A percentile compares a stretch with the other conserved stretches of the same genome.
Evolutionary conservation across 2,113 vertebrate species (phyloP).

Genomic region (Ursus arctos): DNA sequence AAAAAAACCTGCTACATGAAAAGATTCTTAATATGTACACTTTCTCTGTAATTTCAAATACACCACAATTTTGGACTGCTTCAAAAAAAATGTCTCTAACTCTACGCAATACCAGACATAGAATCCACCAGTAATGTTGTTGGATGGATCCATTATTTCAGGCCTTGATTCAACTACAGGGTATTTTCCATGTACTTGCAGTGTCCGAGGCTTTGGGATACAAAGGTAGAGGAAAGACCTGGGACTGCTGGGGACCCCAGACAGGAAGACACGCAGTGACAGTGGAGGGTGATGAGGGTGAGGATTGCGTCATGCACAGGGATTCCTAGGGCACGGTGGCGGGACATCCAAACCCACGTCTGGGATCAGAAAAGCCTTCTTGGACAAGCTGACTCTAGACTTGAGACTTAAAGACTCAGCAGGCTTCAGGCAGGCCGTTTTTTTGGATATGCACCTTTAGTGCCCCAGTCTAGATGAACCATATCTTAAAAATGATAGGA

Average conservation of each 20-base stretch:
- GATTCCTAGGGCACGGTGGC: background rate
- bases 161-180: background rate
- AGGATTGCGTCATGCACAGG: accelerated
- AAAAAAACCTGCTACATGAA: background rate
- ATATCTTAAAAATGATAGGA: background rate
- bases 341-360: background rate
- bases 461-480: background rate
- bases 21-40: background rate
- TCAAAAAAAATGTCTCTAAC: background rate
- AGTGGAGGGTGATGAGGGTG: background rate
- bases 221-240: background rate
- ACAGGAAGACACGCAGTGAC: background rate
- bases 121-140: background rate
- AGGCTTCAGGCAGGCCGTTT: background rate
- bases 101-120: background rate
- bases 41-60: background rate
- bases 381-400: background rate
- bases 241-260: background rate
- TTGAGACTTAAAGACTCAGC: background rate
- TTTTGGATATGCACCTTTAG: background rate
- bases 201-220: background rate
- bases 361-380: background rate
- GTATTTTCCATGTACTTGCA: background rate
- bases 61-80: background rate
- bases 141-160: background rate